Base-by-base conservation (phyloP, 2,888 invertebrate species). In the Monopis laevigella region DNA sequence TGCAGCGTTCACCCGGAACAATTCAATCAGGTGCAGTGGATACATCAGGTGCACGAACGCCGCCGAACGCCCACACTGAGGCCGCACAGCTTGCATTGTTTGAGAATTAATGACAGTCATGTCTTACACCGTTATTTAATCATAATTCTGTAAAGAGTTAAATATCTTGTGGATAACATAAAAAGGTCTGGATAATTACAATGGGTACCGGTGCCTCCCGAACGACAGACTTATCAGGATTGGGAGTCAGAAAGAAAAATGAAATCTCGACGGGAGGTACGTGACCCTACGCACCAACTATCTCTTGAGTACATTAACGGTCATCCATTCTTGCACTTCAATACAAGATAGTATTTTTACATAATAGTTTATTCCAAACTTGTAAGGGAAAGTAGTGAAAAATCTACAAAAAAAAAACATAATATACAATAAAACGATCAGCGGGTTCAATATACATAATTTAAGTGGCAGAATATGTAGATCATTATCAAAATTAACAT, bases 181-280 rank as follows among this genome's bases (percentile, higher is more conserved):
- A 10, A 32, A 32, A 4, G 17, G 32, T 32, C 14, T 32, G 14
- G 32, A 32, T 32, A 32, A 32, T 32, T 16, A 32, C 16, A 14
- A 32, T 32, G 32, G 32, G 17, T 32, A n/a, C n/a, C n/a, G n/a
- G n/a, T 32, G 10, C 32, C 30, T 13, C 30, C 3, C 36, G 16
- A 41, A 41, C 10, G 57, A 60, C 59, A 60, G 66, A 62, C 63
- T 64, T 67, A 69, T 66, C 66, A 50, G 50, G 54, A 32, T 32
- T 32, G 17, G 32, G 32, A 17, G 16, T 14, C 14, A 32, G 17
- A 17, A 32, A 17, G 21, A 21, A 36, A 36, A 21, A 36, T 36
- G 36, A 36, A 36, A 21, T 14, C 36, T 19, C 36, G 19, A 19
- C 36, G 36, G 36, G 36, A 12, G 2, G 36, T 36, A 5, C 11